These are phyloP conservation scores for Noctua fimbriata DNA, from an alignment of 2,888 invertebrate species.

Conservation along the genomic window DNA sequence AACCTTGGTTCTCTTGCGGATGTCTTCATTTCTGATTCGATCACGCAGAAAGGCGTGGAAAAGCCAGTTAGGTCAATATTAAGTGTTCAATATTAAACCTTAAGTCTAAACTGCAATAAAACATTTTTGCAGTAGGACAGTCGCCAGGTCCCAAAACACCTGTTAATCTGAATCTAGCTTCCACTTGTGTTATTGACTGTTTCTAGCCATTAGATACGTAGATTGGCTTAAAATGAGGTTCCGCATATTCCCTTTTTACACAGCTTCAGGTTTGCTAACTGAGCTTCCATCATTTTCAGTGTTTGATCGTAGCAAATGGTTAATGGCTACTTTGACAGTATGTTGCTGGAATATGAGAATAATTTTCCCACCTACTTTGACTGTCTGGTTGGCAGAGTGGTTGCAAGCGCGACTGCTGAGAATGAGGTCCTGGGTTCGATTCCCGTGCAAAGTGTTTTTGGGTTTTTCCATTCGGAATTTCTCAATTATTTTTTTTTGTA, in stretches of 20 bases:
- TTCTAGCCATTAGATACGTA: slow-evolving; percentile 16
- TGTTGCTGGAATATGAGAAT: too few relatives aligned
- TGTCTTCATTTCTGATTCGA: too few relatives aligned
- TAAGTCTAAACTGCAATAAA: neutral
- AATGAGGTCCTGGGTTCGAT: too few relatives aligned
- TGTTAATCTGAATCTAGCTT: neutral
- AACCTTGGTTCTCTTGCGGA: too few relatives aligned
- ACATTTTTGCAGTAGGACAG: neutral
- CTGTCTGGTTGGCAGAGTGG: too few relatives aligned
- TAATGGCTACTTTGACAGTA: neutral
- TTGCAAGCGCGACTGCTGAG: too few relatives aligned
- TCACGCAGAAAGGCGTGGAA: too few relatives aligned
- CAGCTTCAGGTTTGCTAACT: slow-evolving; percentile 6
- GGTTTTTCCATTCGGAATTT: too few relatives aligned
- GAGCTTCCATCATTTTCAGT: slow-evolving; percentile 9
- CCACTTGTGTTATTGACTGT: neutral
- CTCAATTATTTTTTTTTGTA: too few relatives aligned
- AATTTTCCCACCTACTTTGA: neutral
- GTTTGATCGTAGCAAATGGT: neutral
- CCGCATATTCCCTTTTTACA: slow-evolving; percentile 24
- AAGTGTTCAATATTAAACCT: neutral
- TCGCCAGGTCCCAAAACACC: neutral
- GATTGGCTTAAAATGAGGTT: slow-evolving; percentile 32
- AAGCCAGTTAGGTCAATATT: neutral
- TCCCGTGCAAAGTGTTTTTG: too few relatives aligned